Conservation (phyloP, 2,888 invertebrate genomes). For the Scrobipalpa atriplicella region DNA sequence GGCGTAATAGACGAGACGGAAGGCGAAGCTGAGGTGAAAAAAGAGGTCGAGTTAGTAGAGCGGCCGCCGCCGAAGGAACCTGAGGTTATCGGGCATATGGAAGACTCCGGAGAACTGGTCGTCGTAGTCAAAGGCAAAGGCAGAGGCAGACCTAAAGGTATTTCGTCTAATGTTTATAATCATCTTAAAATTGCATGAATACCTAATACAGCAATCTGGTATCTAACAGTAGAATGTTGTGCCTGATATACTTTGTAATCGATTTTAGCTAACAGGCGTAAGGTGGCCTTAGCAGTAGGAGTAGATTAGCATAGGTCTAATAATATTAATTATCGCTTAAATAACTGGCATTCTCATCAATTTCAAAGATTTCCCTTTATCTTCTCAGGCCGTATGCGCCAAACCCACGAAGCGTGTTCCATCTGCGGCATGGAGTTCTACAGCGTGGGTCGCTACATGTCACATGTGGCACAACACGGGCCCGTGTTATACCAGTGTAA, state of each 20-base stretch:
- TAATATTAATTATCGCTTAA: no score
- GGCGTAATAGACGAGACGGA: constrained; percentile 86
- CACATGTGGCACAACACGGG: constrained; percentile 84
- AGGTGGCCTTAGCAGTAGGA: no score
- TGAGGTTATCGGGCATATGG: constrained; percentile 86
- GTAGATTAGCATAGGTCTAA: no score
- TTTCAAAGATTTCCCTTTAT: neutral
- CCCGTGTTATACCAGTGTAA: constrained; percentile 83
- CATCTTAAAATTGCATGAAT: neutral
- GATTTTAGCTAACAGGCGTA: no score
- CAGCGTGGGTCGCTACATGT: constrained; percentile 75
- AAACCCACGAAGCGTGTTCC: constrained; percentile 65
- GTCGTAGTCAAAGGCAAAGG: constrained; percentile 83
- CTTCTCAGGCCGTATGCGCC: constrained; percentile 61
- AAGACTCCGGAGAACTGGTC: constrained; percentile 85
- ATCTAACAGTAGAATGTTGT: no score
- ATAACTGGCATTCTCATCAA: no score
- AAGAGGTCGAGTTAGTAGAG: constrained; percentile 34
- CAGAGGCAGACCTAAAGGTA: constrained; percentile 80
- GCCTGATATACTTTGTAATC: no score
- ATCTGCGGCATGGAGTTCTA: constrained; percentile 76
- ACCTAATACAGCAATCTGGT: no score
- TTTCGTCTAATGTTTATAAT: constrained; percentile 24
- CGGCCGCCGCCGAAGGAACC: constrained; percentile 56
- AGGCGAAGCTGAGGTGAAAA: constrained; percentile 64